A percentile compares a stretch with the other conserved stretches of the same genome.
These are phyloP conservation scores for Stenotaenia linearis DNA, from an alignment of 2,888 invertebrate species.

Conservation along the genomic window DNA sequence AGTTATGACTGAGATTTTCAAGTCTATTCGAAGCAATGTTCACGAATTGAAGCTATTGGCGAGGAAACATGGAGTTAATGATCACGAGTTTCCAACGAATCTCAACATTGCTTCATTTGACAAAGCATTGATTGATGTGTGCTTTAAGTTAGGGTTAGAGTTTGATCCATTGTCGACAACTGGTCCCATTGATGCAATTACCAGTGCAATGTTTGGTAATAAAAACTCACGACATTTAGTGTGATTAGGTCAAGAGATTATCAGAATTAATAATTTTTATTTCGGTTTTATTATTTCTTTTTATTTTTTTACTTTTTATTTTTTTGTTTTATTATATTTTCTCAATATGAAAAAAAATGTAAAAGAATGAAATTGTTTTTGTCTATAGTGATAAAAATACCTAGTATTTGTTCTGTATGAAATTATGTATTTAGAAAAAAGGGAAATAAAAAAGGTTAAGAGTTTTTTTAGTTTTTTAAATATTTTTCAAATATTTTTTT, in stretches of 20 bases:
- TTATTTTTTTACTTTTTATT: too few species aligned
- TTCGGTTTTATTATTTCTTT: too few species aligned
- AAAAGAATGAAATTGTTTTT: too few species aligned
- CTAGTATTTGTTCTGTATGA: too few species aligned
- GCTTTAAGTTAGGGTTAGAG: neutral
- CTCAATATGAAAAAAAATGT: neutral
- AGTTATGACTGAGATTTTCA: neutral
- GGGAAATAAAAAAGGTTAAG: too few species aligned
- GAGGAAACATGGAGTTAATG: neutral
- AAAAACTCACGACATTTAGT: neutral
- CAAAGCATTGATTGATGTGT: neutral
- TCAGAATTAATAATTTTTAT: too few species aligned
- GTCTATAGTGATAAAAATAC: too few species aligned
- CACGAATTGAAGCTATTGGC: neutral
- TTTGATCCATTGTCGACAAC: neutral
- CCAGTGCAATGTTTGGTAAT: neutral
- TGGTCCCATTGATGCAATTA: neutral
- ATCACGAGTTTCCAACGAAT: neutral
- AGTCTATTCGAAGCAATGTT: neutral
- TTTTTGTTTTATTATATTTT: neutral
- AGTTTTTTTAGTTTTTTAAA: too few species aligned
- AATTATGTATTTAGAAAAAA: neutral
- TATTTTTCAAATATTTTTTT: too few species aligned
- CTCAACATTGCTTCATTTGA: neutral
- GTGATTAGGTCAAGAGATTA: too few species aligned